Evolutionary conservation across 1,140 invertebrate genomes (phyloP), one percentile per base, ranked within the genome.

Genomic region (Platorchestia sp.): DNA sequence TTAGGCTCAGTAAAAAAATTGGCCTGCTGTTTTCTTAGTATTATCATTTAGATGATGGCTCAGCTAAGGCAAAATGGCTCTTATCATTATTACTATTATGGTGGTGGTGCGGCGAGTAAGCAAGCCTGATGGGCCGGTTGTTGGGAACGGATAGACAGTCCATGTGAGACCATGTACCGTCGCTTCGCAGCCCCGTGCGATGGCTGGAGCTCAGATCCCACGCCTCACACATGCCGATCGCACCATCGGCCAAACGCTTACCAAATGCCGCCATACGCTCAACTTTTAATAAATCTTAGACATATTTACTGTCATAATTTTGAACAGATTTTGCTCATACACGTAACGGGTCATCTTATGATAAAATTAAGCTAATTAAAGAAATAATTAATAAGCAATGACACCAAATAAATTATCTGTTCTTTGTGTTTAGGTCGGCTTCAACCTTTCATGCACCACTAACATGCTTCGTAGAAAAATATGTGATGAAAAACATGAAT

Each of bases 71-170:
- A 44, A 45, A 93, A 93, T 93, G 91, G 91, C 91, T 93, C 91
- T 93, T 93, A 93, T 93, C 91, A 93, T 93, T 93, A 93, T 93
- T 93, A 93, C 91, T 93, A 93, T 47, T 47, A 93, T 93, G 91
- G 91, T 47, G 44, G 91, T 93, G 91, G 91, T 93, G 91, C 91
- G 45, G 91, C 91, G 27, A 93, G 91, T 44, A 93, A 93, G 91
- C 91, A 93, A 44, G 41, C 43, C 43, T 93, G 91, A 93, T 93
- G 91, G 91, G 91, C 91, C 91, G 91, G 91, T 93, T 93, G 91
- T 93, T 93, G 91, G 91, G 45, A 93, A 44, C 45, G 91, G 44
- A 93, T 93, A 93, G 91, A 93, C 43, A 47, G 91, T 45, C 91
- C 45, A 93, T 93, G 91, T 93, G 91, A 93, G 91, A 93, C 91